phyloP scores from a whole-genome alignment of 2,113 vertebrate genomes.

The Glaucidium brasilianum region DNA sequence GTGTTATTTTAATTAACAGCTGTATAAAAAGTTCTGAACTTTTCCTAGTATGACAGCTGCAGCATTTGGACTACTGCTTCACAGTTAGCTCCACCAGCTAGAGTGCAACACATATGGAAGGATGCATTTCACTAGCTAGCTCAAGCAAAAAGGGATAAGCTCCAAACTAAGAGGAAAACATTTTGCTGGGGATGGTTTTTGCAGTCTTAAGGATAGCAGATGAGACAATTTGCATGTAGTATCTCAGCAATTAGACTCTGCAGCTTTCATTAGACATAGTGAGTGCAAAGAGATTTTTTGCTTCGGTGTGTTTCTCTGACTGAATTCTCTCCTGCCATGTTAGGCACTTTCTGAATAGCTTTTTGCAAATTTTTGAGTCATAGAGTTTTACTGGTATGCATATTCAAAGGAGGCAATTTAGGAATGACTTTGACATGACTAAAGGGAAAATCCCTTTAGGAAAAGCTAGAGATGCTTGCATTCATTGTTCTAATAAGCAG shows the following conservation, averaged over 20 bases:
- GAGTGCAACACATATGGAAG: background rate
- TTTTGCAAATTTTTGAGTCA: background rate
- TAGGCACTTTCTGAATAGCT: background rate
- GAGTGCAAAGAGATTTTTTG: background rate
- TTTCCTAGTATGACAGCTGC: background rate
- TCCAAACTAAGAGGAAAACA: background rate
- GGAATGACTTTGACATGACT: background rate
- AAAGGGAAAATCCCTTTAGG: background rate
- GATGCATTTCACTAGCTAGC: background rate
- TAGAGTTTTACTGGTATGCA: background rate
- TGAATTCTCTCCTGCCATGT: background rate
- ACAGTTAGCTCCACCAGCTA: background rate
- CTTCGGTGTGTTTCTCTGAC: background rate
- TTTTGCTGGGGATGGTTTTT: background rate
- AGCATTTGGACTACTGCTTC: background rate
- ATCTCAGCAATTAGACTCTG: background rate
- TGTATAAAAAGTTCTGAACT: background rate
- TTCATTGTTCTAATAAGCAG: background rate
- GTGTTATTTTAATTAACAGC: background rate
- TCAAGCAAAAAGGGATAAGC: background rate
- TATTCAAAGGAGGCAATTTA: background rate
- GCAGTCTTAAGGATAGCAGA: background rate
- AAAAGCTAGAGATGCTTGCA: background rate
- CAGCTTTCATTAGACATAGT: background rate
- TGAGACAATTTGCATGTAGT: background rate